Evolutionary conservation across 30 jellyfish, hydroid and myxozoan species (phyloP).

Genomic region (Aurelia aurita): DNA sequence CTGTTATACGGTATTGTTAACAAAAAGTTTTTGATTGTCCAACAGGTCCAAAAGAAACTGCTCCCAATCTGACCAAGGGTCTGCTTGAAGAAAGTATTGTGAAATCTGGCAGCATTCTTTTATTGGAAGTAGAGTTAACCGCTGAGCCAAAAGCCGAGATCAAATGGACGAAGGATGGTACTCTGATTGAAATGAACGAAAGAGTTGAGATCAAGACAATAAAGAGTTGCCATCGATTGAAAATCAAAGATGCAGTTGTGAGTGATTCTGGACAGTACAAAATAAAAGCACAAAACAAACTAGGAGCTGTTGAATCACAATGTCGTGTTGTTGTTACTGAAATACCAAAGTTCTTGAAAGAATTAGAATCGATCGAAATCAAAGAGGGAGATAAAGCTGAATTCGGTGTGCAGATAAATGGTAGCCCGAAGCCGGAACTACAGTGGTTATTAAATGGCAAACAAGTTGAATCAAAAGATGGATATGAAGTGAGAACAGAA

Average conservation of each 20-base stretch:
- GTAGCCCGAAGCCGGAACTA: conserved; percentile 61
- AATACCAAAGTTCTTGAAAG: conserved; percentile 70
- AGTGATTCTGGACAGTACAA: conserved; percentile 77
- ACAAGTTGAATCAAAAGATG: conserved; percentile 30
- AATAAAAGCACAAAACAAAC: conserved; percentile 64
- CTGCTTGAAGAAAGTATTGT: conserved; percentile 47
- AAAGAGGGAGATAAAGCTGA: conserved; percentile 49
- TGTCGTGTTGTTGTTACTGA: conserved; percentile 63
- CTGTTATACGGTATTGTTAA: too few relatives aligned
- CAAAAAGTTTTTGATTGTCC: too few relatives aligned
- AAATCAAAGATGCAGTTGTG: conserved; percentile 24
- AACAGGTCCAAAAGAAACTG: conserved; percentile 74
- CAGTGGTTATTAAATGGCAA: conserved; percentile 63
- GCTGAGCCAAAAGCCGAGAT: conserved; percentile 85
- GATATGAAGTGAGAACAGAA: conserved; percentile 45
- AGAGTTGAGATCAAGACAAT: conserved; percentile 18
- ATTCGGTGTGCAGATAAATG: conserved; percentile 56
- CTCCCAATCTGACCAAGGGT: conserved; percentile 55
- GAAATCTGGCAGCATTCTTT: conserved; percentile 43
- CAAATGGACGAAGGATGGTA: conserved; percentile 80
- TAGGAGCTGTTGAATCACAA: conserved; percentile 71
- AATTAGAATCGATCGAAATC: conserved; percentile 65
- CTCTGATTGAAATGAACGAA: conserved; percentile 12
- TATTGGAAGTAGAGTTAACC: conserved; percentile 48
- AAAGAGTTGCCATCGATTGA: conserved; percentile 30